These are phyloP conservation scores for Neotoma lepida DNA, from an alignment of 2,113 vertebrate species.

Conservation along the genomic window DNA sequence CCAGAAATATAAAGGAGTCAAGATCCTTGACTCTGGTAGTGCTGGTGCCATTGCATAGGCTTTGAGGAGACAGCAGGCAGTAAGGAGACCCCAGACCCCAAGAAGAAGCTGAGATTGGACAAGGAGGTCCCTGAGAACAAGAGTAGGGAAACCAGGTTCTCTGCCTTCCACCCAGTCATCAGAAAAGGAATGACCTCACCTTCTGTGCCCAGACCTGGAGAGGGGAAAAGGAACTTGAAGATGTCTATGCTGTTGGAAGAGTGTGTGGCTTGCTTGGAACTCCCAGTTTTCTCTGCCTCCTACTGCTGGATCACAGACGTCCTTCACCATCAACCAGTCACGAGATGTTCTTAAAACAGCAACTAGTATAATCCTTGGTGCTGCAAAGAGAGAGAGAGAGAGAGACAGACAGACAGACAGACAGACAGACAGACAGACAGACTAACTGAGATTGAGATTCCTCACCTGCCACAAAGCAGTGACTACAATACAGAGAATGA, in stretches of 20 bases:
- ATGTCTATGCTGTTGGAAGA: no score
- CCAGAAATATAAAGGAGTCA: neutral
- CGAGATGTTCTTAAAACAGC: neutral
- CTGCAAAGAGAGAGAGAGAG: neutral
- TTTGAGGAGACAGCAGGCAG: neutral
- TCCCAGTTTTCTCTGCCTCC: neutral
- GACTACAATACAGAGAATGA: neutral
- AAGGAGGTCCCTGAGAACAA: no score
- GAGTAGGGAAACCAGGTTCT: neutral
- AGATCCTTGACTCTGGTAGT: neutral
- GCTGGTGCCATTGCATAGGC: neutral
- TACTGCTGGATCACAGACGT: neutral
- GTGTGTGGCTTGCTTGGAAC: neutral
- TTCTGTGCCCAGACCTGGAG: neutral
- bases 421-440: accelerated
- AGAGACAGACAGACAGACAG: neutral
- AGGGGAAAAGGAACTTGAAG: neutral
- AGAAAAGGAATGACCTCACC: neutral
- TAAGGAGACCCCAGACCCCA: neutral
- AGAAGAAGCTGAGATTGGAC: neutral
- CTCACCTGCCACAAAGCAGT: neutral
- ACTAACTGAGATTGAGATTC: neutral
- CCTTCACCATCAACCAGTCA: neutral
- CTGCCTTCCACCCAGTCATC: neutral
- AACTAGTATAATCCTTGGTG: neutral